Percentiles rank a stretch among this genome's conserved stretches.
Evolutionary conservation across 2,113 vertebrate genomes (phyloP).

Genomic region (Brienomyrus brachyistius): DNA sequence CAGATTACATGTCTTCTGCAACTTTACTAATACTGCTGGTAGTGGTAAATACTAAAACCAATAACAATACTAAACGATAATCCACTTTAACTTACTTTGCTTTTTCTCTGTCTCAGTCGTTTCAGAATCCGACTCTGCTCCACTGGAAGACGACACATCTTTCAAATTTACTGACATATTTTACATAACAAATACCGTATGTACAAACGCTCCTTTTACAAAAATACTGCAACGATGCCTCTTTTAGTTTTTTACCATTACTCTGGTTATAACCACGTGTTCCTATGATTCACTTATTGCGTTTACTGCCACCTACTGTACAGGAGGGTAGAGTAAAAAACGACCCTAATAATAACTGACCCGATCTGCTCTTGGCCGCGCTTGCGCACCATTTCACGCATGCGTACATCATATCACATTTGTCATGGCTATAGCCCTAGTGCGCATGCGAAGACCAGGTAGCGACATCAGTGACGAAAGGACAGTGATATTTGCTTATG

Average conservation of each 20-base stretch:
- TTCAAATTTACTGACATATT: conserved; percentile 7
- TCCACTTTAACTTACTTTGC: neutral
- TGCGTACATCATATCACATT: neutral
- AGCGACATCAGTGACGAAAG: no score
- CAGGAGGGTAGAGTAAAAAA: neutral
- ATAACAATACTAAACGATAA: neutral
- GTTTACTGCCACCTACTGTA: neutral
- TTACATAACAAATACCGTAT: neutral
- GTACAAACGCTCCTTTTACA: neutral
- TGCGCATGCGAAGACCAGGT: neutral
- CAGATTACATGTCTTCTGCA: neutral
- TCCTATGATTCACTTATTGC: neutral
- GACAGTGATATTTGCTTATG: neutral
- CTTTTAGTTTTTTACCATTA: neutral
- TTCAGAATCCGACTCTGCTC: conserved; percentile 4
- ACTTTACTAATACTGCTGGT: neutral
- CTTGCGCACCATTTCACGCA: neutral
- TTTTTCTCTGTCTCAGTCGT: neutral
- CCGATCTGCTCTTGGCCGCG: neutral
- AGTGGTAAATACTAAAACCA: neutral
- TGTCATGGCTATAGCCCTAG: neutral
- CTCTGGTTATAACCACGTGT: conserved; percentile 1
- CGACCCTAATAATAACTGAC: neutral
- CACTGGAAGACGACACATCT: conserved; percentile 15
- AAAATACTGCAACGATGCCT: neutral